A percentile compares a stretch with the other conserved stretches of the same genome.
These are phyloP conservation scores for Mactromeris polynyma DNA, from an alignment of 2,888 invertebrate genomes.

Conservation along the genomic window DNA sequence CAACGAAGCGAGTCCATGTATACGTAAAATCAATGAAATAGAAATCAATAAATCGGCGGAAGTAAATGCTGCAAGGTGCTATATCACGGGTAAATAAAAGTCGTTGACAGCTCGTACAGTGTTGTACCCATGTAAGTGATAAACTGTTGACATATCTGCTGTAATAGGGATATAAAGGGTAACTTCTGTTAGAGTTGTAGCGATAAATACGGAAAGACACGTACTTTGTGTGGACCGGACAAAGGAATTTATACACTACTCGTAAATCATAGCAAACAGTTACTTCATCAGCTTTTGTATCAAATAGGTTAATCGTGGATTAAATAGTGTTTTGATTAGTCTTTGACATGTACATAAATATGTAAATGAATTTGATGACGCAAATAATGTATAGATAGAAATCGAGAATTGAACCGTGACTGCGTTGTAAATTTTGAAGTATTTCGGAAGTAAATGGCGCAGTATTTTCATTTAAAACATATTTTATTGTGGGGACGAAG, in stretches of 20 bases:
- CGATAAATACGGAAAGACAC: background rate
- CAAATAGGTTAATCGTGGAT: no score
- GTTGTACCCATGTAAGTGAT: background rate
- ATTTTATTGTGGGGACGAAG: no score
- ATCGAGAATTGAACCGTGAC: no score
- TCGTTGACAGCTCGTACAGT: background rate
- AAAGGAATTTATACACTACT: background rate
- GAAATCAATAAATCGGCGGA: conserved; percentile 8
- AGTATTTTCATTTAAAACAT: no score
- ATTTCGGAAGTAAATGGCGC: no score
- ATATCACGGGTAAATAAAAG: background rate
- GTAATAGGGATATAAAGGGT: background rate
- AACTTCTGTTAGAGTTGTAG: background rate
- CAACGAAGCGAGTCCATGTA: background rate
- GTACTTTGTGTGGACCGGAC: background rate
- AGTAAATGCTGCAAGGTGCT: background rate
- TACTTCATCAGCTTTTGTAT: no score
- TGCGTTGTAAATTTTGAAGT: no score
- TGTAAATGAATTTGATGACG: no score
- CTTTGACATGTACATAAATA: no score
- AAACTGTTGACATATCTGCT: background rate
- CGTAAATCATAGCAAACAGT: no score
- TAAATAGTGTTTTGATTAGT: no score
- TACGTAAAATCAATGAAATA: conserved; percentile 5
- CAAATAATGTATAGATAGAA: no score